Conservation (phyloP, 2,113 vertebrate genomes). For the Gallinago undulata region DNA sequence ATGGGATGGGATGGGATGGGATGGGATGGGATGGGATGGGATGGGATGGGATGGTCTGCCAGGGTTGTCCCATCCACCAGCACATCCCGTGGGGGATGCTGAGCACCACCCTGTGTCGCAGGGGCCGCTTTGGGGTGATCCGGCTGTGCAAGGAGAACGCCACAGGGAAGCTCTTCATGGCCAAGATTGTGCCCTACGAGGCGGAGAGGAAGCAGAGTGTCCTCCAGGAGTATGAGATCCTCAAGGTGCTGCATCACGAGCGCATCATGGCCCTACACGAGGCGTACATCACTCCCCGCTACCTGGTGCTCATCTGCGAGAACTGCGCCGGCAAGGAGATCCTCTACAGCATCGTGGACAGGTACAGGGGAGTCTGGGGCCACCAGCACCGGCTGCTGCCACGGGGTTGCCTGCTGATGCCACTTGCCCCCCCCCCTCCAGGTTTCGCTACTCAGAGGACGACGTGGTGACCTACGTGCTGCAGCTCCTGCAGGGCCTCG, state of each 20-base stretch:
- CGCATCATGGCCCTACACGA: constrained; percentile 94
- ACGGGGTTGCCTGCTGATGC: neutral
- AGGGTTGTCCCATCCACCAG: neutral
- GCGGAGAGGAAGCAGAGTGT: constrained; percentile 85
- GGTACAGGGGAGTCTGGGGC: constrained; percentile 53
- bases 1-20: too few species aligned
- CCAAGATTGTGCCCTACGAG: constrained; percentile 96
- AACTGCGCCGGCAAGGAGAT: constrained; percentile 92
- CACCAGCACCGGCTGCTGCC: rapidly evolving
- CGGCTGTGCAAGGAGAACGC: constrained; percentile 93
- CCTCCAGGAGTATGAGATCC: constrained; percentile 95
- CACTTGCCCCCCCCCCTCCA: constrained; percentile 25
- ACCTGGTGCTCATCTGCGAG: constrained; percentile 95
- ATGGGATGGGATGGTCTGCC: neutral
- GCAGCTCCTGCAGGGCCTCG: constrained; percentile 93
- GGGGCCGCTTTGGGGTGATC: constrained; percentile 94
- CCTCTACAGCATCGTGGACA: constrained; percentile 93
- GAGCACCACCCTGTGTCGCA: neutral
- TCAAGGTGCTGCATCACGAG: constrained; percentile 91
- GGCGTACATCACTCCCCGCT: constrained; percentile 95
- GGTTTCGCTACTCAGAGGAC: constrained; percentile 96
- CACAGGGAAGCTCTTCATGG: constrained; percentile 92
- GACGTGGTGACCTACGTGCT: constrained; percentile 90
- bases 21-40: too few species aligned
- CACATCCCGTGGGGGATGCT: neutral